Base-by-base conservation (phyloP, 2,888 invertebrate species). In the Drosophila bunnanda region DNA sequence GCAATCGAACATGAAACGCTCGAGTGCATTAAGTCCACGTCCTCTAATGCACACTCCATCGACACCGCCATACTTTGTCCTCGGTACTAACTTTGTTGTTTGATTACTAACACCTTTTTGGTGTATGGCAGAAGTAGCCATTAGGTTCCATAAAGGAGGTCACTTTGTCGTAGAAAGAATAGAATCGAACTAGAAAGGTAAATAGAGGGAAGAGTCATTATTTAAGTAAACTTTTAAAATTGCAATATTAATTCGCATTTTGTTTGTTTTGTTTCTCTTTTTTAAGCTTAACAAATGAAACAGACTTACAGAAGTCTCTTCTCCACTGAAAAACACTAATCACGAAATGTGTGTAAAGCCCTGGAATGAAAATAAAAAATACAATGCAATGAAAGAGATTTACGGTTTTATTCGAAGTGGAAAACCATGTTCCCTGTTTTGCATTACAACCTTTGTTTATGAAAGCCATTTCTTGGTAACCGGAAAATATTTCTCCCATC, bases 31-130 rank as follows among this genome's bases (percentile, higher is more conserved):
- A 62, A 12, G 64, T 67, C 53, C 59, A 68, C 66, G 44, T 34
- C 17, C 54, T 38, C 46, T 32, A 41, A 60, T 60, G 59, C 28
- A 62, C 60, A 30, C n/a, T 64, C 52, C 52, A 38, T 54, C 55
- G 34, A 65, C 22, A 39, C 25, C 30, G 36, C 32, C 70, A 38
- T 72, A 46, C 64, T 64, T 73, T 64, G 56, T 53, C 38, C 50
- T 30, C 38, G 20, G 22, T 9, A 41, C 41, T 38, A n/a, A 74
- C 67, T 74, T 66, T 75, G 75, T 75, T 75, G 62, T 58, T 46
- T 57, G 74, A 66, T 74, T 65, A 64, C 75, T 39, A 75, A 74
- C 75, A 74, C 75, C 66, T 56, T 66, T 54, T 58, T 17, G 46
- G 41, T 59, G 62, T 41, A 50, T 20, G 34, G 48, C 22, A n/a